Percentiles rank a stretch among this genome's conserved stretches.
Evolutionary conservation across 2,888 invertebrate species (phyloP).

Genomic region (Drosophila buzzatii): DNA sequence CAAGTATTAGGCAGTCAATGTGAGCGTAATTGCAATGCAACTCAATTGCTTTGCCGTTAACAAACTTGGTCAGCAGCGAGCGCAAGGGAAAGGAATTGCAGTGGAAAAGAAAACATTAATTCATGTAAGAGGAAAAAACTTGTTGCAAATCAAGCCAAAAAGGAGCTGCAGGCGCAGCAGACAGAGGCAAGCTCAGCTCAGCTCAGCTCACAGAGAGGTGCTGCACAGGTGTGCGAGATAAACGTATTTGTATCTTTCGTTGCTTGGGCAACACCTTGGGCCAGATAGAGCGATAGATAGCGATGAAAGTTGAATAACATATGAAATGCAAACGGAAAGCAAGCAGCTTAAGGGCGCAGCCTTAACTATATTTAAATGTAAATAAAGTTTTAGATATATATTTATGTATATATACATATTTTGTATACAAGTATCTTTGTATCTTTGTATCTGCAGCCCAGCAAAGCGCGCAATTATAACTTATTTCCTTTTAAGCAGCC

Average conservation of each 20-base stretch:
- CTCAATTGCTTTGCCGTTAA: background rate
- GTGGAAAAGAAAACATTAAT: constrained; percentile 48
- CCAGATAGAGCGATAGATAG: background rate
- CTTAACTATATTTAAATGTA: constrained; percentile 1
- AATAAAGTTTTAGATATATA: background rate
- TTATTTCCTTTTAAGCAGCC: constrained; percentile 57
- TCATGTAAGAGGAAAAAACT: constrained; percentile 37
- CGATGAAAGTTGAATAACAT: background rate
- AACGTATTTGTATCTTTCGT: background rate
- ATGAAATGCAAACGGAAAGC: background rate
- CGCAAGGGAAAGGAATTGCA: background rate
- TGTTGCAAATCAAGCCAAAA: background rate
- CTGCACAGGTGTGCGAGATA: background rate
- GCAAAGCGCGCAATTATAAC: constrained; percentile 65
- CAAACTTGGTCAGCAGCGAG: constrained; percentile 1
- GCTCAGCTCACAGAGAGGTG: background rate
- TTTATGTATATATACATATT: background rate
- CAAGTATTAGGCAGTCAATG: background rate
- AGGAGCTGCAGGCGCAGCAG: background rate
- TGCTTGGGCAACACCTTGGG: background rate
- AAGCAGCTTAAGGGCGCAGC: background rate
- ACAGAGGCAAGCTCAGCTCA: background rate
- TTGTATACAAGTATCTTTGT: background rate
- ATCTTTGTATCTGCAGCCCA: background rate
- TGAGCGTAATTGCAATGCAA: background rate